Evolutionary conservation across 2,797 vertebrate species (phyloP).

Genomic region (Dromococcyx pavoninus): DNA sequence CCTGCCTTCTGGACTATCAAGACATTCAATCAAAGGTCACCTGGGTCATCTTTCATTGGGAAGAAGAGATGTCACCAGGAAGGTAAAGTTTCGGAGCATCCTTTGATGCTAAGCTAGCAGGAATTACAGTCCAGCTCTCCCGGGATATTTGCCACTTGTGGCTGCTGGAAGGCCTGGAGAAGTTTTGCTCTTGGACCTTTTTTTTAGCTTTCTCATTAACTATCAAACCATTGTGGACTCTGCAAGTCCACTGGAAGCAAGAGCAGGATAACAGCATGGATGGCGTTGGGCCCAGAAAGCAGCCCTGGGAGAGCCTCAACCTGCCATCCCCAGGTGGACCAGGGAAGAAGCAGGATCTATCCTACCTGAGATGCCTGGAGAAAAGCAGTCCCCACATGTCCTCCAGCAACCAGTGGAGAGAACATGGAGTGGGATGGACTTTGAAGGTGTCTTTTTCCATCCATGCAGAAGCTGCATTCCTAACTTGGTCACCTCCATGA

Average conservation of each 20-base stretch:
- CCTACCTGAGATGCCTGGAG: background rate
- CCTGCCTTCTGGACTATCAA: conserved; percentile 42
- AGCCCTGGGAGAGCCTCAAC: background rate
- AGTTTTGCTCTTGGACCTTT: background rate
- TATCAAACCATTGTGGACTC: background rate
- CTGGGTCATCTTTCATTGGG: conserved; percentile 55
- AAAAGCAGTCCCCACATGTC: background rate
- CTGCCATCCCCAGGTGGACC: accelerated
- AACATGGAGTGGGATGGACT: background rate
- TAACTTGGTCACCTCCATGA: accelerated
- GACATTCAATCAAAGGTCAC: conserved; percentile 57
- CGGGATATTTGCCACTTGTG: background rate
- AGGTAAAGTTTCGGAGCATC: conserved; percentile 54
- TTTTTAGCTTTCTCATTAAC: background rate
- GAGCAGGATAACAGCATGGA: background rate
- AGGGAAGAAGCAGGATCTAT: background rate
- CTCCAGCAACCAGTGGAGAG: background rate
- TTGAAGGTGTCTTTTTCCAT: background rate
- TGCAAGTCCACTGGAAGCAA: background rate
- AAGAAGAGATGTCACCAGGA: conserved; percentile 47
- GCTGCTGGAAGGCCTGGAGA: background rate
- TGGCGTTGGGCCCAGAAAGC: background rate
- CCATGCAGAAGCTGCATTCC: background rate
- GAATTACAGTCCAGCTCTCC: conserved; percentile 50
- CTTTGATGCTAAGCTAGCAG: conserved; percentile 62